phyloP scores from a whole-genome alignment of 2,888 invertebrate genomes.

The Gymnoscelis rufifasciata region DNA sequence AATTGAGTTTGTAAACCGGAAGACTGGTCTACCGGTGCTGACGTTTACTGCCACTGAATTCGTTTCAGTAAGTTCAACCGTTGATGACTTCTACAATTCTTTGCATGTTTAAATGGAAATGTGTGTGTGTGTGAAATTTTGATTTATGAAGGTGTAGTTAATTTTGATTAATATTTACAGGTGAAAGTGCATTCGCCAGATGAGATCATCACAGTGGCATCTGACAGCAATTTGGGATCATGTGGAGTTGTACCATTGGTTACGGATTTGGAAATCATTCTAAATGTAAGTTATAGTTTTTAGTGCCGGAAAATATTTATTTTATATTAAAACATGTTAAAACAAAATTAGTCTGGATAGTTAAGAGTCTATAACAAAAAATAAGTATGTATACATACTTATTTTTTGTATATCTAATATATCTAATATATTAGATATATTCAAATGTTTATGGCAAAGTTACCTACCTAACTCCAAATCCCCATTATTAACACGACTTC shows the following conservation, averaged over 20 bases:
- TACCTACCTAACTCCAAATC: no score
- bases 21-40: conserved; percentile 66
- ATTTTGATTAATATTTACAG: conserved; percentile 42
- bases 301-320: no score
- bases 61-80: conserved; percentile 55
- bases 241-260: conserved; percentile 59
- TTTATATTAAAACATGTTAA: no score
- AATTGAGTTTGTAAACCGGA: conserved; percentile 59
- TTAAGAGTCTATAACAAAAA: no score
- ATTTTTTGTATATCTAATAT: no score
- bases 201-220: conserved; percentile 73
- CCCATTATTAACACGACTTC: no score
- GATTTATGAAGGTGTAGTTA: background rate
- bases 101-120: no score
- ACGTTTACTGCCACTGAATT: conserved; percentile 64
- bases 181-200: conserved; percentile 79
- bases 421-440: no score
- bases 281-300: conserved; percentile 53
- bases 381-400: no score
- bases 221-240: conserved; percentile 49
- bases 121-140: no score
- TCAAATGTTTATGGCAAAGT: no score
- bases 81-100: background rate
- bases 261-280: conserved; percentile 51
- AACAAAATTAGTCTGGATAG: no score